Base-by-base conservation (phyloP, 2,113 vertebrate genomes). In the Apeltes quadracus region DNA sequence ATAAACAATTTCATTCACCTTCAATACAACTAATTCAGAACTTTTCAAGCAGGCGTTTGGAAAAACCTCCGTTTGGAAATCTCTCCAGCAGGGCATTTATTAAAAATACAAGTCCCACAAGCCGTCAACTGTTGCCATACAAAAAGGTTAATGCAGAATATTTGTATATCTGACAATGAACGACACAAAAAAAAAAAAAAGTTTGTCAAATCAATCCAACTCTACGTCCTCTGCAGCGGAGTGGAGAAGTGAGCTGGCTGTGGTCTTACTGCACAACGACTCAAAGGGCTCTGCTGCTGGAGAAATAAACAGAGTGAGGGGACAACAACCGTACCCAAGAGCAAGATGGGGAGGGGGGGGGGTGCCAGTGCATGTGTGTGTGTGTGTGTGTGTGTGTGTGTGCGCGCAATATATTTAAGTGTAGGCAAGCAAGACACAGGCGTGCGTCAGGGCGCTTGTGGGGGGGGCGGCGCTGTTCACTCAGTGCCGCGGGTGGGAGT, bases 401-500 rank as follows among this genome's bases (percentile, higher is more conserved):
- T 79, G 67, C 58, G 55, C 71, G 72, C 51, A 67, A 61, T 72
- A 67, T 81, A 80, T 83, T 70, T 67, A 53, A 73, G 83, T 87
- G 78, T 72, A 84, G 68, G 82, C 59, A 84, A 86, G 81, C 69
- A 72, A 84, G 82, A 73, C 77, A 68, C 61, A 74, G 72, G 82
- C 75, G 75, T 66, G 70, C 75, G 75, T 67, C 41, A 68, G 77
- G 75, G 72, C 67, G 70, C 76, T 43, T 29, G 29, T 29, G 29
- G 29, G 29, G 29, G 2, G 29, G 29, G 29, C n/a, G 20, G 68
- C 51, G 0, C 54, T 39, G 55, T 70, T 86, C 95, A 98, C 86
- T 96, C 77, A 7, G 95, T 92, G 16, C 91, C 91, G 3, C 95
- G 96, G 39, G 97, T 99, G 50, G 97, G 97, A 0, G 97, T 99